These are phyloP conservation scores for Cacoxenus indagator DNA, from an alignment of 2,888 invertebrate species.

Conservation along the genomic window DNA sequence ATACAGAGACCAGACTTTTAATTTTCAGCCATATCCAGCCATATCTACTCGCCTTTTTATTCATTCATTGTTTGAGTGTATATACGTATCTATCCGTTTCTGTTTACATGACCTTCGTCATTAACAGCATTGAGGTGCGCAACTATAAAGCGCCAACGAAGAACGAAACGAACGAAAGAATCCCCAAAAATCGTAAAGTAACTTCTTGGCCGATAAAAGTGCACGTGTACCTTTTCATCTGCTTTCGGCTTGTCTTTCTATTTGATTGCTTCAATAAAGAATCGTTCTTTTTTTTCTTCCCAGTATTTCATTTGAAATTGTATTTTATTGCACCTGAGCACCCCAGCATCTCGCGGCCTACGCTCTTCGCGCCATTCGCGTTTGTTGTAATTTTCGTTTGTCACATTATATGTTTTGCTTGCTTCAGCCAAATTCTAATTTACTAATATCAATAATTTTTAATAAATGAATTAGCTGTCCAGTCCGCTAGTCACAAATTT, in stretches of 20 bases:
- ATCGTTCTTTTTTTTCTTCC: too few species aligned
- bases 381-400: background rate
- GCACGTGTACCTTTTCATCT: constrained; percentile 4
- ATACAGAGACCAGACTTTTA: too few species aligned
- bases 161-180: constrained; percentile 25
- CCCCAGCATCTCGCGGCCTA: background rate
- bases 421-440: too few species aligned
- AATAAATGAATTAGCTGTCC: constrained; percentile 17
- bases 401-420: too few species aligned
- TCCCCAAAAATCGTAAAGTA: background rate
- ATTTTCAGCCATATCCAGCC: too few species aligned
- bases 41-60: constrained; percentile 6
- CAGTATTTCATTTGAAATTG: constrained; percentile 65
- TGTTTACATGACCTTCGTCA: constrained; percentile 61
- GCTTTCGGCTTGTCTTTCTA: constrained; percentile 16
- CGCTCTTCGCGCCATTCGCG: background rate
- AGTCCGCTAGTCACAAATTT: background rate
- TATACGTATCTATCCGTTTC: constrained; percentile 16
- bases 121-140: constrained; percentile 38
- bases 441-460: constrained; percentile 1
- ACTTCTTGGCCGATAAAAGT: constrained; percentile 3
- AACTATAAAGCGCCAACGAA: background rate
- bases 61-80: constrained; percentile 9
- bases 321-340: constrained; percentile 40
- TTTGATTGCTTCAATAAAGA: constrained; percentile 62